phyloP scores from a whole-genome alignment of 92 coral and sea anemone species.

The Meandrina meandrites region DNA sequence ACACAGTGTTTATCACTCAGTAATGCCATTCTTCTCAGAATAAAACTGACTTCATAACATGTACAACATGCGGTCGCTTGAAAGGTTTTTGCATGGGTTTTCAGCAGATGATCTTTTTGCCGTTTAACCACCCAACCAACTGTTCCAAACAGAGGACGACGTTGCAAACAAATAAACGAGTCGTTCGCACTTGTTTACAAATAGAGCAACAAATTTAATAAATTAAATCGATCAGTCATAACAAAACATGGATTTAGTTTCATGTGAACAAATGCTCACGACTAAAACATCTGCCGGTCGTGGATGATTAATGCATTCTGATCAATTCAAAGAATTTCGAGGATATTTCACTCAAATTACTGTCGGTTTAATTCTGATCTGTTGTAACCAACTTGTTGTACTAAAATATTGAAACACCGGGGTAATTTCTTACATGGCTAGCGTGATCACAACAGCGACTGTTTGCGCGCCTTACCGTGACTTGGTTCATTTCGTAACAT shows the following conservation, averaged over 20 bases:
- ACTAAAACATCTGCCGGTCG: not conserved
- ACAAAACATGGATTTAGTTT: not conserved
- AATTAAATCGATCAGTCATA: too few relatives aligned
- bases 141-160: too few relatives aligned
- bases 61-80: too few relatives aligned
- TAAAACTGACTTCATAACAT: too few relatives aligned
- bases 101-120: too few relatives aligned
- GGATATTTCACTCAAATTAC: not conserved
- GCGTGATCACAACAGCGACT: not conserved
- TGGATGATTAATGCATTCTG: not conserved
- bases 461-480: not conserved
- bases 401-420: not conserved
- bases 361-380: not conserved
- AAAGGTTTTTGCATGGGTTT: too few relatives aligned
- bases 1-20: too few relatives aligned
- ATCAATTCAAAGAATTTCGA: not conserved
- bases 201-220: not conserved
- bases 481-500: constrained; percentile 2
- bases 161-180: not conserved
- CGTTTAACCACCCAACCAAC: not conserved
- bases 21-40: too few relatives aligned
- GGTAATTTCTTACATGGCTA: not conserved
- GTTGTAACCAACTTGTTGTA: not conserved
- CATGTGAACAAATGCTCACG: not conserved
- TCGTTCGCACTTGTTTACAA: not conserved